Percentiles rank a stretch among this genome's conserved stretches.
Evolutionary conservation across 1,140 invertebrate genomes (phyloP).

Genomic region (Ylistrum balloti): DNA sequence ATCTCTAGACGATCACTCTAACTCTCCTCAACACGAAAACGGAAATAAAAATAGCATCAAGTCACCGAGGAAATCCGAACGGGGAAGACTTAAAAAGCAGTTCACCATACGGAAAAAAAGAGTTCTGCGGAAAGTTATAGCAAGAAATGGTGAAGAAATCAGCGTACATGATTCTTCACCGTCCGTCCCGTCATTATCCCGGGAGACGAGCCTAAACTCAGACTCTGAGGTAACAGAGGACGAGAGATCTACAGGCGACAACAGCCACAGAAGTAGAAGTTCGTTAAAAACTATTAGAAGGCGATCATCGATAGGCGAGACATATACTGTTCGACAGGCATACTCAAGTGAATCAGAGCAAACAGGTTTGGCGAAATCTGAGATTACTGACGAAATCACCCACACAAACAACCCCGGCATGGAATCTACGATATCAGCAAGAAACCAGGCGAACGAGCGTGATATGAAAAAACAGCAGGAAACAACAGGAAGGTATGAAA

Average conservation of each 20-base stretch:
- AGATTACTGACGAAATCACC: too few relatives aligned
- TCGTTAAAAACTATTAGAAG: neutral
- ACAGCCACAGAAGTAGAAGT: neutral
- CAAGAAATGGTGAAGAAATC: conserved; percentile 74
- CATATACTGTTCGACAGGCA: neutral
- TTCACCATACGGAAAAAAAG: conserved; percentile 73
- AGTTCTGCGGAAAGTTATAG: conserved; percentile 73
- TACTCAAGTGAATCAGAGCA: neutral
- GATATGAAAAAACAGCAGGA: too few relatives aligned
- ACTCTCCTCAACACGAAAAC: neutral
- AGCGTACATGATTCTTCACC: conserved; percentile 68
- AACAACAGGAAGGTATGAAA: too few relatives aligned
- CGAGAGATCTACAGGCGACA: conserved; percentile 25
- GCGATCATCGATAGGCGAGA: neutral
- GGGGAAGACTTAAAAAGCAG: conserved; percentile 62
- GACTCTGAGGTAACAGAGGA: conserved; percentile 68
- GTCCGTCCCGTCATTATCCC: conserved; percentile 66
- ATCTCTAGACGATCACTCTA: conserved; percentile 50
- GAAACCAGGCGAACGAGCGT: neutral
- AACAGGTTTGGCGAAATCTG: neutral
- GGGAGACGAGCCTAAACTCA: conserved; percentile 71
- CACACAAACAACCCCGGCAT: too few relatives aligned
- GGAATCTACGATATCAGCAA: too few relatives aligned
- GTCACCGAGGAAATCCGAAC: neutral
- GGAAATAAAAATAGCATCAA: neutral